Evolutionary conservation across 2,113 vertebrate genomes (phyloP).

Genomic region (Pelodiscus sinensis): DNA sequence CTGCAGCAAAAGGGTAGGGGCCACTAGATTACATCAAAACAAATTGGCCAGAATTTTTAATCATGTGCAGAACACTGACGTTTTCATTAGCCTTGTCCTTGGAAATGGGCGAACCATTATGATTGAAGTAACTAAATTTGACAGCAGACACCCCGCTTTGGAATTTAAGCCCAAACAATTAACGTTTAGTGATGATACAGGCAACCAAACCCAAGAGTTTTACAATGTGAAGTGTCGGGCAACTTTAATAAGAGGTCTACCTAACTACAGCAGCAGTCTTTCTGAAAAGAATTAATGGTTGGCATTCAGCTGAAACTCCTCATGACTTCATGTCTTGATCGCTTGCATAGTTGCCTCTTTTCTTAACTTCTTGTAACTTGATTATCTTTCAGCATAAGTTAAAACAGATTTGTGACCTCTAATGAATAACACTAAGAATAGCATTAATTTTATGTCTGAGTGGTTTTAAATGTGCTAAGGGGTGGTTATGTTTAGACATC

Average conservation of each 20-base stretch:
- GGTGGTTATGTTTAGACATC: slow-evolving; percentile 49
- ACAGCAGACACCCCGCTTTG: not conserved
- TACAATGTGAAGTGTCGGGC: not conserved
- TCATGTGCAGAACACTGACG: not conserved
- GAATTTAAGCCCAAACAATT: not conserved
- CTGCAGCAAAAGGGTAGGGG: not conserved
- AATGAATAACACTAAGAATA: slow-evolving; percentile 36
- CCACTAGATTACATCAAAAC: not conserved
- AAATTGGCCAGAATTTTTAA: not conserved
- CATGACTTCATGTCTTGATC: not conserved
- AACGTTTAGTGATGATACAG: slow-evolving; percentile 4
- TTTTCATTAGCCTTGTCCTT: not conserved
- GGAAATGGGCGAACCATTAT: not conserved
- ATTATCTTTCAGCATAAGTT: slow-evolving; percentile 15
- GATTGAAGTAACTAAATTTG: not conserved
- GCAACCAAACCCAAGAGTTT: not conserved
- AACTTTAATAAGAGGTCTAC: not conserved
- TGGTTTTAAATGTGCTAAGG: slow-evolving; percentile 43
- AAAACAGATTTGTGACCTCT: slow-evolving; percentile 35
- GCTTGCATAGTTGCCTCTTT: not conserved
- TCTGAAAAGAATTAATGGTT: not conserved
- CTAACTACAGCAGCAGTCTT: not conserved
- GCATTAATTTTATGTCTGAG: slow-evolving; percentile 47
- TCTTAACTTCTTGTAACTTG: not conserved
- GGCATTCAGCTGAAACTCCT: not conserved